Evolutionary conservation across 2,113 vertebrate species (phyloP), one percentile per base, ranked within the genome.

Genomic region (Pseudorasbora parva): DNA sequence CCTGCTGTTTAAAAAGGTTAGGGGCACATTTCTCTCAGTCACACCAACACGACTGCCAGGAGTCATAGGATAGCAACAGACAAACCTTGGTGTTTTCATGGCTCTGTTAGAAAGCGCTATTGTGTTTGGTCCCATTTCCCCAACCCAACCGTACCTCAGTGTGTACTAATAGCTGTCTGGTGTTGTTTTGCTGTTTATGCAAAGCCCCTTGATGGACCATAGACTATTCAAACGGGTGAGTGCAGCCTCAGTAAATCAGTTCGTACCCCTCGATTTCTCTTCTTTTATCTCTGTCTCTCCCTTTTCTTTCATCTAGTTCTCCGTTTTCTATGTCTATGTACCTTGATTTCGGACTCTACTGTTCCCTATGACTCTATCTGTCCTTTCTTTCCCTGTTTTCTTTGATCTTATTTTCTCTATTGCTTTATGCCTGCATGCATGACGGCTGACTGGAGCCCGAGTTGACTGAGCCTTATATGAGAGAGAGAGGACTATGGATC

Each of bases 141-240:
- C 49, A 79, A 49, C 69, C 78, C 78, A 66, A 68, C 54, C 71
- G 30, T 81, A 68, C 59, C 86, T 90, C 78, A 82, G 83, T 81
- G 88, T 93, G 88, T 96, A 95, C 97, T 99, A 99, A 99, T 97
- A 95, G 96, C 95, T 95, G 89, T 96, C 90, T 97, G 97, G 94
- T 97, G 94, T 99, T 97, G 96, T 99, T 97, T 98, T 97, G 94
- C 97, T 95, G 95, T 96, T 94, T 92, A 89, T 87, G 96, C 93
- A 94, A 99, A 99, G 98, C 97, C 98, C 97, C 94, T 97, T 99
- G 97, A 96, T 97, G 98, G 97, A 99, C 96, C 96, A 96, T 96
- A 98, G 97, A 94, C 97, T 96, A 95, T 97, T 96, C 95, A 97
- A 97, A 95, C 96, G 96, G 98, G 98, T 99, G 96, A 99, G 98